Base-by-base conservation (phyloP, 2,113 vertebrate species). In the Caranx melampygus region DNA sequence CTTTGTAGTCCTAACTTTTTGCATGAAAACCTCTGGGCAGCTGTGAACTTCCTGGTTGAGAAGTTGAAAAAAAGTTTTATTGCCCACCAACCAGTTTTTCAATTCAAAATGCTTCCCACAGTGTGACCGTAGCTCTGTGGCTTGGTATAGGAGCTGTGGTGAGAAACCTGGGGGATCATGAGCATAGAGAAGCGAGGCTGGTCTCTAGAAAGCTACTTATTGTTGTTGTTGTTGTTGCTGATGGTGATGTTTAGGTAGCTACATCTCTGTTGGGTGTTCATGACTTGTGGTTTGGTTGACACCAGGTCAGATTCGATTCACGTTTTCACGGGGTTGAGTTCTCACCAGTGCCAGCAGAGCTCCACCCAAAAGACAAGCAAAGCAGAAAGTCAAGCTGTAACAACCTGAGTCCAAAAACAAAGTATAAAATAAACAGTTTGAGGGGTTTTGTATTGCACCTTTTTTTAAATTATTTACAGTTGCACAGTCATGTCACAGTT, bases 271-370 rank as follows among this genome's bases (percentile, higher is more conserved):
- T n/a, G 61, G 66, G 75, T 51, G 79, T 58, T 42, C 70, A 44
- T 37, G 64, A 62, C 54, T 71, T 85, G n/a, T 70, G 74, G 68
- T 20, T 73, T 75, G 72, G 76, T 54, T 71, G 40, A 79, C 79
- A 71, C 14, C 34, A 66, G 75, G 78, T 78, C 75, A 77, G 40
- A 40, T 9, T 40, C 40, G 40, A 49, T 57, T 26, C 26, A 26
- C 0, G 0, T 44, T 54, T 49, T 64, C 12, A 15, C 78, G 60
- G 34, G 47, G 10, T 63, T 6, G 20, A 71, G 31, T 18, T 51
- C 16, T 60, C 16, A 14, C 35, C 9, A 21, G 26, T 51, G n/a
- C 4, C 6, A 26, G 16, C 8, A 14, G 15, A 6, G 44, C 82
- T 67, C 85, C 87, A 68, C 83, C 87, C 84, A 42, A 42, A 42